Base-by-base conservation (phyloP, 1,140 invertebrate genomes). In the Ephestia elutella region DNA sequence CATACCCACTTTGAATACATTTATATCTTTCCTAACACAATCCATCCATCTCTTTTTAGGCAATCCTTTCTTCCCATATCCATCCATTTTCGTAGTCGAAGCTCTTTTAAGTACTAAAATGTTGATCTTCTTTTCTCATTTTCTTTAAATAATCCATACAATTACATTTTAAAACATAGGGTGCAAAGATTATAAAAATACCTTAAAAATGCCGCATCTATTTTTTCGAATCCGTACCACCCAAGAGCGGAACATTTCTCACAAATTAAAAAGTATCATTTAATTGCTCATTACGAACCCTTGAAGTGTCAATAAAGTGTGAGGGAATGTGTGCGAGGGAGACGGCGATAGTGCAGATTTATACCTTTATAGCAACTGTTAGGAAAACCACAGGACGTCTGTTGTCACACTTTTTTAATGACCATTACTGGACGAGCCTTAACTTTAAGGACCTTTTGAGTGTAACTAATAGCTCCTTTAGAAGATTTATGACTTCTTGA, bases 181-280 rank as follows among this genome's bases (percentile, higher is more conserved):
- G n/a, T 44, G 2, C 2, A n/a, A 44, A 15, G 2, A 15, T 15
- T 44, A 15, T 44, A 15, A 15, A 44, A 15, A 1, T 15, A 44
- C n/a, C 0, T 5, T 3, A 15, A 44, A 15, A 15, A 44, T 44
- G 15, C 38, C 38, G 15, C n/a, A 44, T 44, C 38, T 3, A 44
- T 17, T 15, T 44, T 44, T 44, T 15, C 38, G n/a, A 17, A n/a
- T 44, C 38, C 38, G 5, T 13, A 13, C 15, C 13, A 15, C 13
- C 38, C 38, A n/a, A 44, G 38, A 44, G 10, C 2, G n/a, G 15
- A 15, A 44, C 38, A 44, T 44, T 25, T 21, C 50, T 25, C 50
- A 25, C 21, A 53, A 53, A 53, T 53, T 53, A 53, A 53, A 53
- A 53, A 53, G 50, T 53, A 53, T 53, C 50, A 53, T 25, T 53